Percentiles rank a stretch among this genome's conserved stretches.
Evolutionary conservation across 1,140 invertebrate species (phyloP).

Genomic region (Atta cephalotes): DNA sequence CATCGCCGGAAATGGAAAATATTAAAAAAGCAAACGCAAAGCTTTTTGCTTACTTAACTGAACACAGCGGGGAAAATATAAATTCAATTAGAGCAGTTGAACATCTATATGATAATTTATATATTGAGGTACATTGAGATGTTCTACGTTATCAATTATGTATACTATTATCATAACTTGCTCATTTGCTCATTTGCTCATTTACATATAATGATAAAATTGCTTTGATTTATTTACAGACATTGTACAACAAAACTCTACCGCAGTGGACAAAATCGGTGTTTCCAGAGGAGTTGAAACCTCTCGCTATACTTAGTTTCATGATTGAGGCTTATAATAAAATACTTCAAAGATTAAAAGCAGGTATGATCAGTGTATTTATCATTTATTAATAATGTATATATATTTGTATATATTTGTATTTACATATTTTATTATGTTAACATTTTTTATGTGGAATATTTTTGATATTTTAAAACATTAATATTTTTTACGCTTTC

Average conservation of each 20-base stretch:
- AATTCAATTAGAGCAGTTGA: constrained; percentile 86
- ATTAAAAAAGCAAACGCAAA: constrained; percentile 88
- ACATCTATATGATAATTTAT: constrained; percentile 90
- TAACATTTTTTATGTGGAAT: neutral
- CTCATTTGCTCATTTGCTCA: neutral
- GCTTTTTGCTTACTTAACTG: constrained; percentile 89
- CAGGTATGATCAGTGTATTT: constrained; percentile 77
- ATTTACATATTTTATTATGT: neutral
- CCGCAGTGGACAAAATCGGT: constrained; percentile 90
- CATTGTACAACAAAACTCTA: constrained; percentile 90
- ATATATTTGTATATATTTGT: neutral
- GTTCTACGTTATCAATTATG: neutral
- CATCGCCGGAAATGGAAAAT: constrained; percentile 87
- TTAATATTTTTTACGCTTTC: constrained; percentile 1
- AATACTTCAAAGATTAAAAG: constrained; percentile 86
- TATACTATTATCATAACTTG: neutral
- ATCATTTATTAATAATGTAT: constrained; percentile 18
- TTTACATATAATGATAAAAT: neutral
- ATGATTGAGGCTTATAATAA: constrained; percentile 84
- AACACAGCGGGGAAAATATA: constrained; percentile 88
- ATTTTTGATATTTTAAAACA: neutral
- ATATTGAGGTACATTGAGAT: constrained; percentile 88
- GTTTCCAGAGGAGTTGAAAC: constrained; percentile 87
- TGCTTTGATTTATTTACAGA: constrained; percentile 78
- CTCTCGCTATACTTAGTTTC: constrained; percentile 87